A percentile compares a stretch with the other conserved stretches of the same genome.
phyloP scores from a whole-genome alignment of 2,888 invertebrate genomes.

The Macropis europaea region DNA sequence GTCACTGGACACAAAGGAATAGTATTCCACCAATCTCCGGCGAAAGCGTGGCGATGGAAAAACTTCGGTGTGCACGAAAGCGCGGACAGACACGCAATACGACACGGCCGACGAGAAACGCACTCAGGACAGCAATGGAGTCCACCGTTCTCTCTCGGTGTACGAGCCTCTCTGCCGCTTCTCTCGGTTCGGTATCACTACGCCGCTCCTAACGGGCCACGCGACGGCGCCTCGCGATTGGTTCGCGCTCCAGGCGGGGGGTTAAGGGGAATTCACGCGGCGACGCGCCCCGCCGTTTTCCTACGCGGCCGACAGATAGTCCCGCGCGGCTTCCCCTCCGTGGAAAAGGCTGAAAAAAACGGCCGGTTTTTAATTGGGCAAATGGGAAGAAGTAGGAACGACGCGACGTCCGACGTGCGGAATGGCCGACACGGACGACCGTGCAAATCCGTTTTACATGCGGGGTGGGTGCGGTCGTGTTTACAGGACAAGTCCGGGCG shows the following conservation, averaged over 20 bases:
- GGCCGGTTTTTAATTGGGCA: conserved; percentile 56
- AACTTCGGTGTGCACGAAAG: conserved; percentile 53
- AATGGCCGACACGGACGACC: conserved; percentile 33
- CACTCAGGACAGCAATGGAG: conserved; percentile 77
- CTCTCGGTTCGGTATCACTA: conserved; percentile 69
- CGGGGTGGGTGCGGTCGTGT: conserved; percentile 83
- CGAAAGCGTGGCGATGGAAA: conserved; percentile 23
- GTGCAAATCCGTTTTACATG: conserved; percentile 63
- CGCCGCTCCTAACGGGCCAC: conserved; percentile 82
- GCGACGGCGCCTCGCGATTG: conserved; percentile 65
- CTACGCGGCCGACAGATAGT: conserved; percentile 71
- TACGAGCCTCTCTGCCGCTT: conserved; percentile 63
- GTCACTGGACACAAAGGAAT: conserved; percentile 57
- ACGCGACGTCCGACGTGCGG: conserved; percentile 19
- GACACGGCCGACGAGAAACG: conserved; percentile 76
- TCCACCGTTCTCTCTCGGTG: conserved; percentile 65
- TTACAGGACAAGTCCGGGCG: conserved; percentile 84
- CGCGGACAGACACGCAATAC: conserved; percentile 58
- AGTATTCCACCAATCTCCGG: conserved; percentile 48
- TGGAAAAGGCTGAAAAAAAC: conserved; percentile 51
- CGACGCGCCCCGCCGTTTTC: conserved; percentile 66
- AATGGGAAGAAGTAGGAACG: conserved; percentile 44
- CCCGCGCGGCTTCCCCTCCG: conserved; percentile 66
- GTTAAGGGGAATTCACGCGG: conserved; percentile 56
- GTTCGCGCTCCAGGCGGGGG: conserved; percentile 33